Evolutionary conservation across 2,888 invertebrate species (phyloP).

Genomic region (Caenorhabditis macrosperma): DNA sequence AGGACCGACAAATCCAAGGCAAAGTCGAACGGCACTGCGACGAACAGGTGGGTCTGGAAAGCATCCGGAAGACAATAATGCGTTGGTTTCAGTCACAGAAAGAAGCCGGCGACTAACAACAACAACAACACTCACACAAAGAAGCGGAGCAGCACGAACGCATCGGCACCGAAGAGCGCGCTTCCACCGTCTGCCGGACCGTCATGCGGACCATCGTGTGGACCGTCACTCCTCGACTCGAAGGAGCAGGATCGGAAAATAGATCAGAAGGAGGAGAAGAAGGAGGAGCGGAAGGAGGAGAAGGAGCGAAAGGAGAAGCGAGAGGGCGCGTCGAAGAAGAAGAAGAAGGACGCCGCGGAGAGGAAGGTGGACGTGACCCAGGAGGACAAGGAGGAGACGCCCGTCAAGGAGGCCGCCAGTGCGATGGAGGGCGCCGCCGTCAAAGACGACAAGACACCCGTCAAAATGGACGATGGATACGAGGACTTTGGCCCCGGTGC

Average conservation of each 20-base stretch:
- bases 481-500: constrained; percentile 45
- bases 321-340: constrained; percentile 8
- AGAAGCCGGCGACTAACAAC: too few relatives aligned
- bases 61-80: not conserved
- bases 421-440: not conserved
- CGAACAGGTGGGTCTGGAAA: not conserved
- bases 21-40: not conserved
- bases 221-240: not conserved
- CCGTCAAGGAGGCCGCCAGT: constrained; percentile 6
- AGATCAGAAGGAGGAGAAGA: constrained; percentile 14
- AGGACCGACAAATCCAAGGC: constrained; percentile 1
- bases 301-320: not conserved
- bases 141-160: not conserved
- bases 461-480: constrained; percentile 45
- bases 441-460: constrained; percentile 20
- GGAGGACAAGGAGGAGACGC: constrained; percentile 6
- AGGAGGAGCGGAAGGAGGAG: not conserved
- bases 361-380: constrained; percentile 28
- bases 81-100: not conserved
- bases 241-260: constrained; percentile 16
- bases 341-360: not conserved
- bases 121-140: not conserved
- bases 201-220: too few relatives aligned
- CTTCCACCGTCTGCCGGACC: not conserved
- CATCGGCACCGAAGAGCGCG: not conserved